Conservation (phyloP, 1,140 invertebrate species). For the Lasioglossum baleicum region DNA sequence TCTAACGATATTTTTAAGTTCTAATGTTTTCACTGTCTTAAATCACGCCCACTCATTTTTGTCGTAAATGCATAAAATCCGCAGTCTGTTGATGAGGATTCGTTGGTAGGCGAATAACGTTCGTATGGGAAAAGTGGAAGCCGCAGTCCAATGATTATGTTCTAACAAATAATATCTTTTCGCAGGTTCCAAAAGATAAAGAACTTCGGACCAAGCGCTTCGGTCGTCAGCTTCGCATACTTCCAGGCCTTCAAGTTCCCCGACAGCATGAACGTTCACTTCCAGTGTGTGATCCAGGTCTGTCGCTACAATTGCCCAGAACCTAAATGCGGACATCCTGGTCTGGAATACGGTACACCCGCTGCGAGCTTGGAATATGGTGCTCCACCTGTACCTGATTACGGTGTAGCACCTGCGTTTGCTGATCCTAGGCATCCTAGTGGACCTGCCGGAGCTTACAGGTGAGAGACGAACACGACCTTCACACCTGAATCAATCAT, state of each 20-base stretch:
- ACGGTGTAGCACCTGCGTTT: slow-evolving; percentile 88
- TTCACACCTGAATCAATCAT: no score
- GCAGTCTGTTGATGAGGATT: no score
- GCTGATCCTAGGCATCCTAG: slow-evolving; percentile 91
- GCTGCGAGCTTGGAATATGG: slow-evolving; percentile 85
- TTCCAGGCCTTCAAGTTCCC: slow-evolving; percentile 99
- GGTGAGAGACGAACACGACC: slow-evolving; percentile 58
- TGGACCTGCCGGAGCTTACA: slow-evolving; percentile 88
- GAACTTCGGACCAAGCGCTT: slow-evolving; percentile 95
- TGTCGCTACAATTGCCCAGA: slow-evolving; percentile 96
- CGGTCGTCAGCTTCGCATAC: slow-evolving; percentile 95
- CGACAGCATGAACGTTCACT: slow-evolving; percentile 98
- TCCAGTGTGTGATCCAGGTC: slow-evolving; percentile 97
- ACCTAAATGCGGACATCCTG: slow-evolving; percentile 88
- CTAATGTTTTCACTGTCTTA: no score
- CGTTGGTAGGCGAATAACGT: no score
- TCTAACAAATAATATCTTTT: no score
- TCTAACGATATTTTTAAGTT: no score
- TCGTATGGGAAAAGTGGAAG: no score
- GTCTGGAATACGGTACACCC: slow-evolving; percentile 86
- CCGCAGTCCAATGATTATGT: no score
- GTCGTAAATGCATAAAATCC: no score
- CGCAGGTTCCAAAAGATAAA: slow-evolving; percentile 95
- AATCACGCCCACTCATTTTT: no score
- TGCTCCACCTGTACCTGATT: slow-evolving; percentile 83